Evolutionary conservation across 2,888 invertebrate genomes (phyloP), one percentile per base, ranked within the genome.

Genomic region (Priapulus caudatus): DNA sequence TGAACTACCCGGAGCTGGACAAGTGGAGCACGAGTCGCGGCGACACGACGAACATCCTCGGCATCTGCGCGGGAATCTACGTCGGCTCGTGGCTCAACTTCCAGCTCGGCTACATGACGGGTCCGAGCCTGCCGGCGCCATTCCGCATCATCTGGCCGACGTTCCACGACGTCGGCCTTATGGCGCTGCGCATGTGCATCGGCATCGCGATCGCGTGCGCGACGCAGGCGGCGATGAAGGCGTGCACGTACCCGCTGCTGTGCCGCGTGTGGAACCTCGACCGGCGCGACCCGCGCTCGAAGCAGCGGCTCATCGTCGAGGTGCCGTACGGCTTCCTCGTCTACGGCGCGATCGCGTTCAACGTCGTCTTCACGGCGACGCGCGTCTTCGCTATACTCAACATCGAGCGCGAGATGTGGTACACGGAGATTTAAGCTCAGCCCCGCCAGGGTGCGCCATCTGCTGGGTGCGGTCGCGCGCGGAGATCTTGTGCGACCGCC

Each of bases 11-110:
- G 0, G 79, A 80, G 58, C 81, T 85, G 49, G 82, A 84, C 60
- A 82, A 81, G 64, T 90, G 90, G 89, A 90, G 88, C 50, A 89
- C 90, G 4, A 89, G 90, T 1, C 65, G 91, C 65, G 88, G 89
- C 20, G 91, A 92, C 71, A 91, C 91, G 0, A 81, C 87, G 1
- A 83, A 87, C 78, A 83, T 90, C 59, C 77, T 90, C 58, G 86
- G 85, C 51, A 85, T 86, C 3, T 82, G 82, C 59, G 79, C 81
- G 1, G 90, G 90, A 48, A 77, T 88, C 56, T 78, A 83, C 47
- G 70, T 80, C 2, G 90, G 88, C 19, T 80, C 86, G 3, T 90
- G 89, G 90, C 72, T 84, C 43, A 86, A 86, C 73, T 88, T 81
- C 69, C 85, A 82, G 68, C 75, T 82, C 15, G 86, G 86, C n/a